phyloP scores from a whole-genome alignment of 2,888 invertebrate genomes.

The Leucoma salicis region DNA sequence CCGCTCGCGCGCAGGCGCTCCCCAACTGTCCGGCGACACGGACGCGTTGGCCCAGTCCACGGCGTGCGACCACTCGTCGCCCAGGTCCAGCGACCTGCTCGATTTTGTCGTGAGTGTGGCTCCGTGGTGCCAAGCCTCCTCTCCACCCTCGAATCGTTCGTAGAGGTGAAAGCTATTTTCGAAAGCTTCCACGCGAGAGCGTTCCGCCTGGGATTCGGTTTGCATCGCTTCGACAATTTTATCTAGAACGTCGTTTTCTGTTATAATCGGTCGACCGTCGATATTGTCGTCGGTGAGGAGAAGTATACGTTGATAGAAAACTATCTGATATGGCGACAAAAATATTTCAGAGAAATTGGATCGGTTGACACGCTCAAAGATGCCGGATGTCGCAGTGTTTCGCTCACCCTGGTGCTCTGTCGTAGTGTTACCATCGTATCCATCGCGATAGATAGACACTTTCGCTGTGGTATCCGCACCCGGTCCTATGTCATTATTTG shows the following conservation, averaged over 20 bases:
- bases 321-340: slow-evolving; percentile 12
- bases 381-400: too few relatives aligned
- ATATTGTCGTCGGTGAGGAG: slow-evolving; percentile 29
- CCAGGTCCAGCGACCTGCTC: slow-evolving; percentile 30
- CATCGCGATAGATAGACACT: too few relatives aligned
- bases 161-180: slow-evolving; percentile 38
- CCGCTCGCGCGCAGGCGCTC: slow-evolving; percentile 12
- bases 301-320: slow-evolving; percentile 21
- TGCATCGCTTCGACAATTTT: slow-evolving; percentile 17
- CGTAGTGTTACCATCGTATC: too few relatives aligned
- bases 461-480: too few relatives aligned
- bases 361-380: too few relatives aligned
- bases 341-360: too few relatives aligned
- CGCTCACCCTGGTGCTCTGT: too few relatives aligned
- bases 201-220: slow-evolving; percentile 15
- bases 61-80: slow-evolving; percentile 33
- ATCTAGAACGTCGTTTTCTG: slow-evolving; percentile 18
- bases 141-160: slow-evolving; percentile 23
- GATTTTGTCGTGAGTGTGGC: slow-evolving; percentile 37
- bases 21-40: slow-evolving; percentile 27
- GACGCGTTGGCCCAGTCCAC: slow-evolving; percentile 35
- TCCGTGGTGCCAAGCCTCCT: slow-evolving; percentile 35
- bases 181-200: slow-evolving; percentile 21
- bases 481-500: too few relatives aligned
- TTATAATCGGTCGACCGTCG: background rate